phyloP scores from a whole-genome alignment of 1,140 invertebrate genomes.

The Wasmannia auropunctata region DNA sequence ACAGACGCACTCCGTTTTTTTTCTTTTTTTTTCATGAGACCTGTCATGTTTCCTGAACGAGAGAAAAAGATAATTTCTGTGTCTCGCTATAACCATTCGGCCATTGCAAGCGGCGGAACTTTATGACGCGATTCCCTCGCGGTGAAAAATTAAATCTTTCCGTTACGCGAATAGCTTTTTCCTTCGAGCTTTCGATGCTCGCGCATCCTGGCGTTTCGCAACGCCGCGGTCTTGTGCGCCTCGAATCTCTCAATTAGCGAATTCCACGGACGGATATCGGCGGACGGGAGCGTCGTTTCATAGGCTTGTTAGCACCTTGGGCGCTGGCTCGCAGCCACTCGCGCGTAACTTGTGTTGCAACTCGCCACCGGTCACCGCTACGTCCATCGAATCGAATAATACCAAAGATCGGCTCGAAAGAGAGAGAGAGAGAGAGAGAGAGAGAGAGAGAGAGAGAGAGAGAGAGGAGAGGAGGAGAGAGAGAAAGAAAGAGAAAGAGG shows the following conservation, averaged over 20 bases:
- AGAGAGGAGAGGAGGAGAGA: neutral
- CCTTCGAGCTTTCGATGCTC: neutral
- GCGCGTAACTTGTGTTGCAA: constrained; percentile 27
- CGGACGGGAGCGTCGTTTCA: constrained; percentile 29
- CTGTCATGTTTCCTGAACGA: neutral
- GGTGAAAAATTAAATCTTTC: neutral
- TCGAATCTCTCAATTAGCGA: constrained; percentile 23
- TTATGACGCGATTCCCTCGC: neutral
- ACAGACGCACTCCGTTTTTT: neutral
- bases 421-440: neutral
- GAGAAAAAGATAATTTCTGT: neutral
- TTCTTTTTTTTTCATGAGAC: neutral
- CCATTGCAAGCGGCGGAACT: constrained; percentile 9
- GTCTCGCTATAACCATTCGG: neutral
- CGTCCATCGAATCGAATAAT: neutral
- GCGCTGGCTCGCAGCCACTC: constrained; percentile 41
- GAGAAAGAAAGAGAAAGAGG: neutral
- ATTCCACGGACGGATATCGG: constrained; percentile 41
- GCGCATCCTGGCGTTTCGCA: constrained; percentile 14
- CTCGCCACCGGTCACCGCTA: neutral
- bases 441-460: neutral
- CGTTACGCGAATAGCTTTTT: constrained; percentile 14
- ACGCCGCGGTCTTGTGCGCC: neutral
- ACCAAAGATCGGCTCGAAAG: neutral
- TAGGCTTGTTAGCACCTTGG: constrained; percentile 41